These are phyloP conservation scores for Steromphala cineraria DNA, from an alignment of 2,888 invertebrate species.

Conservation along the genomic window DNA sequence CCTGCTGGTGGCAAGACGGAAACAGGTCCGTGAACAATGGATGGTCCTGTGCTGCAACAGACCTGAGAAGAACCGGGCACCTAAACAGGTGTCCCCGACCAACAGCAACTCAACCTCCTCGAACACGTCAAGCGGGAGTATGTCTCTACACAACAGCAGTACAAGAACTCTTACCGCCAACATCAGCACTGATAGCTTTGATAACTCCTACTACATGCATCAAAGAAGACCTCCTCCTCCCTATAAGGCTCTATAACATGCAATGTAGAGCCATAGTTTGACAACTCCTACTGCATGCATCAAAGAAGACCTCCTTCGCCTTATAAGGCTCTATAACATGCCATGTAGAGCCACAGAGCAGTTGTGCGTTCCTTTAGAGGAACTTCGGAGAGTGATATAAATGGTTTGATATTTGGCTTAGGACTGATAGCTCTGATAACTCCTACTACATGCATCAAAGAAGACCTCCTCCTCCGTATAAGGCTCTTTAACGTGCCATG, in stretches of 20 bases:
- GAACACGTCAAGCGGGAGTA: not conserved
- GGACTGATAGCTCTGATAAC: not conserved
- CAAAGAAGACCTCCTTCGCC: too few species aligned
- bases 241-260: too few species aligned
- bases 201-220: not conserved
- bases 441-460: not conserved
- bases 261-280: too few species aligned
- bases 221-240: not conserved
- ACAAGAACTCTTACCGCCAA: not conserved
- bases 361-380: too few species aligned
- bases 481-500: too few species aligned
- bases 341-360: too few species aligned
- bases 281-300: too few species aligned
- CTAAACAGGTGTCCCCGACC: conserved; percentile 52
- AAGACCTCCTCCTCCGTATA: not conserved
- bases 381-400: too few species aligned
- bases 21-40: conserved; percentile 68
- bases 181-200: not conserved
- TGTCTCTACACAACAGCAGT: not conserved
- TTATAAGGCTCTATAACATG: too few species aligned
- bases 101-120: conserved; percentile 43
- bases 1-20: conserved; percentile 59
- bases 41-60: conserved; percentile 52
- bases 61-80: conserved; percentile 40
- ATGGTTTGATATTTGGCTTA: too few species aligned